phyloP scores from a whole-genome alignment of 2,888 invertebrate species.

The Odontocerum albicorne region DNA sequence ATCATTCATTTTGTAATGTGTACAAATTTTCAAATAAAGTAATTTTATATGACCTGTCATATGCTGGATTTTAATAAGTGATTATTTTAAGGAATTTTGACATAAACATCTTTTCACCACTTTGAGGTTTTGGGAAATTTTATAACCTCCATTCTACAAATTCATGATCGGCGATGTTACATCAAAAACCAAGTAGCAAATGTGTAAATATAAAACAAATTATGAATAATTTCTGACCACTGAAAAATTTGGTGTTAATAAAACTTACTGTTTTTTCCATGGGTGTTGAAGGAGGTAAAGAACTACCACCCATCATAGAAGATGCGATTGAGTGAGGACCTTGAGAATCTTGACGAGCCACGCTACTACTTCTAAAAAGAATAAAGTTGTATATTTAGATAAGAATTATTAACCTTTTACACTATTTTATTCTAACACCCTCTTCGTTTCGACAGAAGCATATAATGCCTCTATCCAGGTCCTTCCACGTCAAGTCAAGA shows the following conservation, averaged over 20 bases:
- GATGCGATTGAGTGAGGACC: conserved; percentile 32
- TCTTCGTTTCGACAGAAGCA: not conserved
- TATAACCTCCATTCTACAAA: too few relatives aligned
- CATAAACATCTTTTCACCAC: too few relatives aligned
- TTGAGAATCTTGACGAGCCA: conserved; percentile 35
- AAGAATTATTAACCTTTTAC: not conserved
- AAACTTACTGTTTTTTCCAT: conserved; percentile 23
- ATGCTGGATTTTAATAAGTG: too few relatives aligned
- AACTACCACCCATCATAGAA: conserved; percentile 36
- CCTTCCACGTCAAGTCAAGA: too few relatives aligned
- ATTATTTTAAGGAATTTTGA: too few relatives aligned
- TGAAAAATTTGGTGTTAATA: not conserved
- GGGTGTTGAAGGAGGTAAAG: conserved; percentile 34
- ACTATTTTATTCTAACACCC: not conserved
- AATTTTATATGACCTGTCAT: too few relatives aligned
- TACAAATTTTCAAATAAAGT: too few relatives aligned
- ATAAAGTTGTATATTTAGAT: not conserved
- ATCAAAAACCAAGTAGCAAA: too few relatives aligned
- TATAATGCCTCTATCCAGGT: not conserved
- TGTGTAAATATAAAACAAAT: not conserved
- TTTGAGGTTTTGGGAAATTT: too few relatives aligned
- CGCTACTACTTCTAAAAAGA: conserved; percentile 31
- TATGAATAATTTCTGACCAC: not conserved
- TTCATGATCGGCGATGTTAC: too few relatives aligned
- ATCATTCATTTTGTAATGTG: too few relatives aligned